phyloP scores from a whole-genome alignment of 2,888 invertebrate species.

The Melolontha melolontha region DNA sequence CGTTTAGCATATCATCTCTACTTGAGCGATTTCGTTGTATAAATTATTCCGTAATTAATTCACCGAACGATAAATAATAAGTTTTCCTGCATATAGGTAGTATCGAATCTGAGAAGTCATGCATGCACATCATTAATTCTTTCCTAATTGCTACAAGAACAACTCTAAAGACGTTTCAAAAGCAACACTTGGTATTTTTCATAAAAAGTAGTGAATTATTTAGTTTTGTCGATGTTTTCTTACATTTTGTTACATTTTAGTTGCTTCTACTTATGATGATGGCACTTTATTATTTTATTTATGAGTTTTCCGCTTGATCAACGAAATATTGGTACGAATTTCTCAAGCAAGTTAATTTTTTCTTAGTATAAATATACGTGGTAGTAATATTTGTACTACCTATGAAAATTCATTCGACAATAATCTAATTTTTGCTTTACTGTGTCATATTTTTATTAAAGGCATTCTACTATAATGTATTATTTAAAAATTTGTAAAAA shows the following conservation, averaged over 20 bases:
- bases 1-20: slow-evolving; percentile 29
- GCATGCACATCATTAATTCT: slow-evolving; percentile 38
- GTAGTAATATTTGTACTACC: too few species aligned
- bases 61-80: slow-evolving; percentile 40
- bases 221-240: slow-evolving; percentile 1
- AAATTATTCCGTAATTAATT: slow-evolving; percentile 40
- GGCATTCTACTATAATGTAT: too few species aligned
- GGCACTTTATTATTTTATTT: neutral
- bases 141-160: slow-evolving; percentile 24
- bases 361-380: too few species aligned
- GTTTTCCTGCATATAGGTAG: slow-evolving; percentile 17
- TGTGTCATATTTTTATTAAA: too few species aligned
- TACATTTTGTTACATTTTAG: too few species aligned
- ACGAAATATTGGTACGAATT: neutral
- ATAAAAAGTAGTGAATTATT: too few species aligned
- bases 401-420: too few species aligned
- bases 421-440: too few species aligned
- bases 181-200: neutral
- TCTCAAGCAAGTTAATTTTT: too few species aligned
- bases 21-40: slow-evolving; percentile 31
- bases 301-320: slow-evolving; percentile 7
- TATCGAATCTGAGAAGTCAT: slow-evolving; percentile 35
- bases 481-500: too few species aligned
- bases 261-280: neutral
- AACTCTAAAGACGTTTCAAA: neutral